Conservation (phyloP, 1,140 invertebrate species). For the Hetaerina americana region DNA sequence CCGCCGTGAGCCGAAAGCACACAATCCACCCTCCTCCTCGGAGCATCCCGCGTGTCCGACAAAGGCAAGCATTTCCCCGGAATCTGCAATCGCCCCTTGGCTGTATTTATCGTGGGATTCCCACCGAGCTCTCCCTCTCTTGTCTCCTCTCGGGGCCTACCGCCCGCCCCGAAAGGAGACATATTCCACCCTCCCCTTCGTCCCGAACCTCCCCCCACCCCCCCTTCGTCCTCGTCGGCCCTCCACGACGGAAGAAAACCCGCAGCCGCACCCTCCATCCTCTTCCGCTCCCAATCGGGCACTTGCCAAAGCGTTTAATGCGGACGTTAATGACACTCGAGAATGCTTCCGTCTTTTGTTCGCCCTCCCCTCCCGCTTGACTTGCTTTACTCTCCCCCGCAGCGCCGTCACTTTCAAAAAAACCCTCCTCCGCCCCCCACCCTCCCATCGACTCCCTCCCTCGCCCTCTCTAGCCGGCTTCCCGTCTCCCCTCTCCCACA, state of each 20-base stretch:
- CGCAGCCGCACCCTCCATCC: background rate
- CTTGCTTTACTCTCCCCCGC: too few relatives aligned
- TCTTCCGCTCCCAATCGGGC: background rate
- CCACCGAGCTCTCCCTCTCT: too few relatives aligned
- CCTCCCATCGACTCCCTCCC: background rate
- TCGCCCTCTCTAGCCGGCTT: too few relatives aligned
- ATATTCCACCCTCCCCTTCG: too few relatives aligned
- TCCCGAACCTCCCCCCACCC: too few relatives aligned
- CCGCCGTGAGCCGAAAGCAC: background rate
- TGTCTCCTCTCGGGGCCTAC: too few relatives aligned
- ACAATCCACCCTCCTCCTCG: background rate
- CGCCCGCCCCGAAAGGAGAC: too few relatives aligned
- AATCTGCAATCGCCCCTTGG: background rate
- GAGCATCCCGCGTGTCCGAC: background rate
- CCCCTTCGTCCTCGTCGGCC: too few relatives aligned
- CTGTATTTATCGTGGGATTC: background rate
- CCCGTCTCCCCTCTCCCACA: too few relatives aligned
- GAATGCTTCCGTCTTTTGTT: background rate
- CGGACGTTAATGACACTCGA: background rate
- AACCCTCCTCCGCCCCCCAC: background rate
- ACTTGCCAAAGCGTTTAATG: background rate
- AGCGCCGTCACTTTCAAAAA: background rate
- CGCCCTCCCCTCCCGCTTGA: too few relatives aligned
- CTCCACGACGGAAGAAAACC: background rate
- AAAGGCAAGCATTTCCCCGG: background rate